Base-by-base conservation (phyloP, 1,140 invertebrate genomes). In the Drosophila ohnishii region DNA sequence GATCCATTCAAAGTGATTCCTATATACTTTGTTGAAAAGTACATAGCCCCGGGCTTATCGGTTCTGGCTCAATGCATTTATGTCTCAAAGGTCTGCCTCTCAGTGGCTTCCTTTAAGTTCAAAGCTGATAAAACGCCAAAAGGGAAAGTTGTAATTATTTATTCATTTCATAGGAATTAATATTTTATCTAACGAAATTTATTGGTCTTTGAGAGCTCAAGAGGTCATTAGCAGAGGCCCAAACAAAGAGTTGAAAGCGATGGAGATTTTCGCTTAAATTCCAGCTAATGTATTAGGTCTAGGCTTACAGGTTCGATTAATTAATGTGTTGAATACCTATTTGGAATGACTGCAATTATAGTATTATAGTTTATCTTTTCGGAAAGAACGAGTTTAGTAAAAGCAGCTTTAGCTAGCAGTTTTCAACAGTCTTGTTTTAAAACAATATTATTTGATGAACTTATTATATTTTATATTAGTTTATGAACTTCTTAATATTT, bases 171-270 rank as follows among this genome's bases (percentile, higher is more conserved):
- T 35, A 25, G n/a, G 10, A 50, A 72, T 42, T 71, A 72, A 59
- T 72, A 30, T 40, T 59, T 71, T 72, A 72, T 72, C 51, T 22
- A 14, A 14, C n/a, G 10, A 71, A 71, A 71, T 71, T 71, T 71
- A 71, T 71, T 58, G 39, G 35, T 32, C 65, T 53, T 51, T 44
- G 42, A 30, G 35, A 64, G 65, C 30, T 53, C 64, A 35, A 22
- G 47, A 50, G 66, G 30, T 71, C 67, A 35, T 71, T 71, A 59
- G 14, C 22, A 48, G 28, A 25, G 42, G 32, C 6, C 9, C 51
- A 40, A 71, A 69, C 35, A 48, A 57, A 57, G 42, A 28, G 28
- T 40, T 39, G 42, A 70, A 48, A 58, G 50, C n/a, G 51, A 70
- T 48, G 35, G 48, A 55, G 32, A 25, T 32, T 48, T 25, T 37